Base-by-base conservation (phyloP, 2,888 invertebrate species). In the Cephonodes hylas region DNA sequence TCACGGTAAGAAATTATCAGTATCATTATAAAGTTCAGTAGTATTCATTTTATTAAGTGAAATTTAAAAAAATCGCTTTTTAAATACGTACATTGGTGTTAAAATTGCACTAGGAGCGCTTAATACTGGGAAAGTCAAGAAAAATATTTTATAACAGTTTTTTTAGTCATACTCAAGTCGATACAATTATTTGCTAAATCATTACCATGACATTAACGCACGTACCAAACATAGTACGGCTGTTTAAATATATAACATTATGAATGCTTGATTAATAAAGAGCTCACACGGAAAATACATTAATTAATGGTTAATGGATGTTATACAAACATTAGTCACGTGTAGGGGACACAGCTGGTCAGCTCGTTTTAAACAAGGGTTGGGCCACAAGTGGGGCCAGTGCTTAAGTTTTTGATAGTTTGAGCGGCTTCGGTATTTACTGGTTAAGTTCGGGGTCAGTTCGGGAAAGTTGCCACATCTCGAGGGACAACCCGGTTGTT, bases 351-450 rank as follows among this genome's bases (percentile, higher is more conserved):
- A 67, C 77, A 77, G 74, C 77, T 80, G 82, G 82, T 70, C 80
- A 82, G 84, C 71, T 80, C 74, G 78, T 79, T 81, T 80, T 81
- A 82, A 72, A 80, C 80, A 80, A 77, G 78, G 86, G 85, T 84
- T 83, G 73, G 75, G 79, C 81, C 83, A 77, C 87, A 82, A 88
- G 85, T 84, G 87, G 84, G 86, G 84, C 78, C 82, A 79, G 83
- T 80, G 80, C 78, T 82, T 81, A 91, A 90, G 91, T 91, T 91
- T 90, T 89, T 89, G 91, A 91, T 91, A 90, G 91, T 91, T 91
- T 81, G 84, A 85, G 82, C 82, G 88, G 85, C 81, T 87, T 84
- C 85, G 72, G 86, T 92, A 92, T 92, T 92, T 92, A 92, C 91
- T 88, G 89, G 84, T 81, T 81, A 90, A 92, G 91, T 92, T 91